Base-by-base conservation (phyloP, 1,140 invertebrate genomes). In the Anadara kagoshimensis region DNA sequence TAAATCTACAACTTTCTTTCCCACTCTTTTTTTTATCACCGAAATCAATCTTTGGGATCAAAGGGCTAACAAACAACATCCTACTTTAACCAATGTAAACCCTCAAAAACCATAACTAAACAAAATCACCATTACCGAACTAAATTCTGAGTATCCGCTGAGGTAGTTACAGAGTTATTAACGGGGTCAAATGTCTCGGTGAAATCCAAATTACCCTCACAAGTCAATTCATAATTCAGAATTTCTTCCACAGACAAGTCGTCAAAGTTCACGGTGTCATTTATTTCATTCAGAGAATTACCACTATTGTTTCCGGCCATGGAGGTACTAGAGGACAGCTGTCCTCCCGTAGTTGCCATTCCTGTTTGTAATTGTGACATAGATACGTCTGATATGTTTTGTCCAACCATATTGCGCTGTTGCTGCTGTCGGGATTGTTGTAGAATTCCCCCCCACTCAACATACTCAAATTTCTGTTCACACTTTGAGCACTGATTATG, bases 141-240 rank as follows among this genome's bases (percentile, higher is more conserved):
- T 43, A 81, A 56, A 69, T 77, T 81, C 29, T 78, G 62, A 54
- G 67, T 66, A 18, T 76, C 75, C 59, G 74, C 68, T 45, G 68
- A 61, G 43, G 70, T 22, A 18, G 59, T 47, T 47, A 63, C 24
- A 53, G 67, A 61, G 20, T 78, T 68, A 66, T 43, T 65, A 18
- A 36, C 36, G 7, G 71, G 67, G 49, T 88, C 86, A 89, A 98
- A 98, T 36, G 29, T 36, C 29, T 36, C 29, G 88, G 97, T 97
- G 88, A 98, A 98, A 90, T 98, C 96, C 84, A 98, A 89, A 75
- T 93, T 94, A n/a, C 96, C 96, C 79, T 96, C 96, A 90, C 98
- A 93, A 85, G 93, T 94, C 66, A 98, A 91, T 90, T 98, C 97
- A 89, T 98, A 95, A 78, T 95, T 95, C 83, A 98, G 96, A 64